Percentiles rank a stretch among this genome's conserved stretches.
Evolutionary conservation across 2,113 vertebrate species (phyloP).

Genomic region (Hydrochoerus hydrochaeris): DNA sequence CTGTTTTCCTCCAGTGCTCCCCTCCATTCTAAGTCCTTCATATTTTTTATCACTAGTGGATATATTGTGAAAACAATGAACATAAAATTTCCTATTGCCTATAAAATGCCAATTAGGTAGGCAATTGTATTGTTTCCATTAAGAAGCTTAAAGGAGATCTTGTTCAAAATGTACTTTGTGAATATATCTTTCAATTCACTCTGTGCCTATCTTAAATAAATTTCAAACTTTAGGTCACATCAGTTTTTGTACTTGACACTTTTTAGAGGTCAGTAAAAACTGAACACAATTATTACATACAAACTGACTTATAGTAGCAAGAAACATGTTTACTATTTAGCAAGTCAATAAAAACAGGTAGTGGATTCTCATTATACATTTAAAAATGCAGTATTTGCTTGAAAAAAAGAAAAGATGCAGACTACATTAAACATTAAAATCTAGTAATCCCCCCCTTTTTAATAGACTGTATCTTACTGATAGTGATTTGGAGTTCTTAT

Average conservation of each 20-base stretch:
- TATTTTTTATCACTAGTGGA: slow-evolving; percentile 10
- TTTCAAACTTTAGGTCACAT: not conserved
- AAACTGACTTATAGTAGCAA: not conserved
- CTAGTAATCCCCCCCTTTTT: not conserved
- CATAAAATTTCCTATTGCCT: not conserved
- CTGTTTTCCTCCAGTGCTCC: not conserved
- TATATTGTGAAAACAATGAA: slow-evolving; percentile 23
- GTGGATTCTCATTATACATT: not conserved
- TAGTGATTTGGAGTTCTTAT: not conserved
- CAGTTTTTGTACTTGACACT: not conserved
- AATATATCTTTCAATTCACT: not conserved
- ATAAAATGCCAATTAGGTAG: slow-evolving; percentile 21
- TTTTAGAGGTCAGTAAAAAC: slow-evolving; percentile 45
- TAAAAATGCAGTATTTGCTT: slow-evolving; percentile 46
- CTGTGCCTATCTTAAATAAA: not conserved
- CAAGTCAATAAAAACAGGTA: slow-evolving; percentile 40
- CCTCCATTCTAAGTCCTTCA: not conserved
- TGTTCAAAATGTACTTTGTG: not conserved
- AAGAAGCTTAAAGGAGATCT: slow-evolving; percentile 14
- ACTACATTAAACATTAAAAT: slow-evolving; percentile 52
- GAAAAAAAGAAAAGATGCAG: slow-evolving; percentile 36
- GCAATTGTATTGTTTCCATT: slow-evolving; percentile 12
- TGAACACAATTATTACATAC: not conserved
- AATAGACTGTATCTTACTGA: not conserved
- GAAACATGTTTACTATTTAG: slow-evolving; percentile 56